These are phyloP conservation scores for Callorhinus ursinus DNA, from an alignment of 2,113 vertebrate species.

Conservation along the genomic window DNA sequence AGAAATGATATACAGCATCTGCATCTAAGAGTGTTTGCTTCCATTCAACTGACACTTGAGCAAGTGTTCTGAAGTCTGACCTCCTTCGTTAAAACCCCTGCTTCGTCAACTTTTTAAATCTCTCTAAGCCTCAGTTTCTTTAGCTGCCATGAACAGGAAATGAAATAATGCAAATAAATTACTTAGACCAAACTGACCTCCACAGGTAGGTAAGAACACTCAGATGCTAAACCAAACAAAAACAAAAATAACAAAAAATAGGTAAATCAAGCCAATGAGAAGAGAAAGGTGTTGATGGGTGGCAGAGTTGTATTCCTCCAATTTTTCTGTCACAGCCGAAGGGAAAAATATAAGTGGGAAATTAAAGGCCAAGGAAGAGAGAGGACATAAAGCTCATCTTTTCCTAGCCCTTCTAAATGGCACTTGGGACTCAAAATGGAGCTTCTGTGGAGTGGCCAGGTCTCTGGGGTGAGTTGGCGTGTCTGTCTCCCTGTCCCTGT, in stretches of 20 bases:
- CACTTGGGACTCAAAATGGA: background rate
- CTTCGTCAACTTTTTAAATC: background rate
- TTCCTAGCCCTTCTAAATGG: background rate
- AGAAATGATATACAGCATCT: background rate
- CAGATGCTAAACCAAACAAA: background rate
- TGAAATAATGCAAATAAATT: background rate
- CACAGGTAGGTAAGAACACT: background rate
- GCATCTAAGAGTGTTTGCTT: background rate
- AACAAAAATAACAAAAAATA: background rate
- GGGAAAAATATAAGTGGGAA: background rate
- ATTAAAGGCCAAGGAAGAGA: background rate
- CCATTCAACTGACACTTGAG: background rate
- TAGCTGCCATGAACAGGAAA: background rate
- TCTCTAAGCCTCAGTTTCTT: conserved; percentile 13
- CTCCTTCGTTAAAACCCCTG: background rate
- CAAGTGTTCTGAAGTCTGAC: background rate
- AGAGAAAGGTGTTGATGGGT: background rate
- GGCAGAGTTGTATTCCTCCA: background rate
- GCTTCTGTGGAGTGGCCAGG: background rate
- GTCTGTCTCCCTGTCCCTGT: background rate
- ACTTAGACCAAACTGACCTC: background rate
- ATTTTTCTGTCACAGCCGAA: background rate
- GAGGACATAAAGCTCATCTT: background rate
- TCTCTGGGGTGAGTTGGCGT: background rate
- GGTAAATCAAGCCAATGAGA: background rate